A percentile compares a stretch with the other conserved stretches of the same genome.
Conservation (phyloP, 2,797 vertebrate species). For the Alca torda region DNA sequence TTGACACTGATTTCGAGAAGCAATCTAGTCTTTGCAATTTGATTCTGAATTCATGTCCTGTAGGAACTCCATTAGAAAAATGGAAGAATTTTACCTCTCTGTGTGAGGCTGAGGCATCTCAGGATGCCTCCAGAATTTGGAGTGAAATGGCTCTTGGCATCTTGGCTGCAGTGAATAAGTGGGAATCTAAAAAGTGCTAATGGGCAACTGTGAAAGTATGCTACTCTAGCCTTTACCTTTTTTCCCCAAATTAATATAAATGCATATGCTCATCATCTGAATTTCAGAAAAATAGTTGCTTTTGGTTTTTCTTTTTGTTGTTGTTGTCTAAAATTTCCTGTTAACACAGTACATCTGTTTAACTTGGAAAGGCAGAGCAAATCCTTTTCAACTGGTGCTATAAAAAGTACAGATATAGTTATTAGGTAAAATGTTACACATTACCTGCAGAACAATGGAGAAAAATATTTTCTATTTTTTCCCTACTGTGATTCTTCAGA, state of each 20-base stretch:
- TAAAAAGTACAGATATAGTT: neutral
- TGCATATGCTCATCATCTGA: neutral
- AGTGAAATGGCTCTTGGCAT: neutral
- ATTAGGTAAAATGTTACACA: neutral
- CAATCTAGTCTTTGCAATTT: neutral
- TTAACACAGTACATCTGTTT: neutral
- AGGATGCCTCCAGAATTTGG: neutral
- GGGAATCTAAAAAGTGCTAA: neutral
- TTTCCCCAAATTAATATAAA: neutral
- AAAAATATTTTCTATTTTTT: neutral
- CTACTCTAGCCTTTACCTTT: neutral
- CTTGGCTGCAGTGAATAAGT: neutral
- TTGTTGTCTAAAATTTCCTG: neutral
- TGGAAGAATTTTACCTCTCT: neutral
- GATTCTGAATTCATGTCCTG: neutral
- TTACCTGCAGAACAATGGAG: neutral
- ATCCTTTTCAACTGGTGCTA: neutral
- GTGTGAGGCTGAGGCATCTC: neutral
- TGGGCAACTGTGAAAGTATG: neutral
- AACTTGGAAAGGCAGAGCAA: neutral
- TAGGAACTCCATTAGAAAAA: neutral
- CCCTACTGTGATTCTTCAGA: neutral
- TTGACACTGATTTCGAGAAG: neutral
- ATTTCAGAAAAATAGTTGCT: slow-evolving; percentile 3
- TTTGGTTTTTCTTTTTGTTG: neutral